A percentile compares a stretch with the other conserved stretches of the same genome.
phyloP scores from a whole-genome alignment of 2,888 invertebrate genomes.

The Acanthosepion esculentum region DNA sequence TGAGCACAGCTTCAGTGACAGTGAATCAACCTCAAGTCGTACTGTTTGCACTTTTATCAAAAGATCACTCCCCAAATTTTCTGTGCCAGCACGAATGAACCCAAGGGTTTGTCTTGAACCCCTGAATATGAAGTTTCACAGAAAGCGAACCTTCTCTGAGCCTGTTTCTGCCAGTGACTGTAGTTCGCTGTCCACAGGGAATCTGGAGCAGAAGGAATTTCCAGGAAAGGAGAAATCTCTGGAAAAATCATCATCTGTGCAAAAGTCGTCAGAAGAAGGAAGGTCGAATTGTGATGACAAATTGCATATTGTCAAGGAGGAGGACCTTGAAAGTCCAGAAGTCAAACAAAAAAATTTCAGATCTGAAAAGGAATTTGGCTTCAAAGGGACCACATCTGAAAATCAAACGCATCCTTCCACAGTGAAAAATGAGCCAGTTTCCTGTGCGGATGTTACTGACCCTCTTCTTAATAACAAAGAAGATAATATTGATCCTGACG shows the following conservation, averaged over 20 bases:
- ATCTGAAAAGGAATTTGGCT: neutral
- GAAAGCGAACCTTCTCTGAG: neutral
- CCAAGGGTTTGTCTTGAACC: slow-evolving; percentile 25
- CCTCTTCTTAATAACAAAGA: neutral
- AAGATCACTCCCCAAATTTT: neutral
- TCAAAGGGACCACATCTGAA: neutral
- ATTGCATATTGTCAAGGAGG: neutral
- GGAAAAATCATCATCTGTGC: neutral
- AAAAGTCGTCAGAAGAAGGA: neutral
- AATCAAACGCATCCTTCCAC: neutral
- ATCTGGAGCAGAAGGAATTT: too few relatives aligned
- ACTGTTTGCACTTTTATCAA: neutral
- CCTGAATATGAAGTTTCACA: neutral
- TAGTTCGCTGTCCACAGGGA: neutral
- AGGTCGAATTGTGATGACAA: neutral
- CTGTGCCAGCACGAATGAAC: neutral
- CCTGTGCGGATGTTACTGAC: neutral
- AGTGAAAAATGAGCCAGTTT: neutral
- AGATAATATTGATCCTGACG: neutral
- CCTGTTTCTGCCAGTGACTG: neutral
- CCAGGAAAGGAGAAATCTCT: neutral
- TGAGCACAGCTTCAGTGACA: neutral
- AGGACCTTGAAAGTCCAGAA: neutral
- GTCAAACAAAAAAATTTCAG: neutral
- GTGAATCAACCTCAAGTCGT: neutral